Conservation (phyloP, 2,888 invertebrate genomes). For the Synanthedon tipuliformis region DNA sequence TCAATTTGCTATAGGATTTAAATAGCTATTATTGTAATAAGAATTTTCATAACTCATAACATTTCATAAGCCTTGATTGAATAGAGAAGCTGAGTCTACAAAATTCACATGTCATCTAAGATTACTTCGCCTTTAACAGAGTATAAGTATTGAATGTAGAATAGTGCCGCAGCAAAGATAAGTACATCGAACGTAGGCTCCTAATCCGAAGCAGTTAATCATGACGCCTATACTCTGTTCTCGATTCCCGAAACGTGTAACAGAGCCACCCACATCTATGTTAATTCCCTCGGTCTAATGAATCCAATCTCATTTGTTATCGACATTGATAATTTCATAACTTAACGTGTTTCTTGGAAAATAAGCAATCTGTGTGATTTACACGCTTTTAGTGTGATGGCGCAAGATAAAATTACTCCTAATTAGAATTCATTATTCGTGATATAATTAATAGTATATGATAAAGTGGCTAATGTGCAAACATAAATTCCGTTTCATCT, state of each 20-base stretch:
- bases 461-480: no score
- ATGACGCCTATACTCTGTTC: slow-evolving; percentile 11
- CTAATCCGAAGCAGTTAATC: slow-evolving; percentile 13
- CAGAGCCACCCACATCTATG: slow-evolving; percentile 37
- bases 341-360: slow-evolving; percentile 38
- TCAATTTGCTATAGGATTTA: not conserved
- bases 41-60: not conserved
- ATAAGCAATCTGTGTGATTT: slow-evolving; percentile 14
- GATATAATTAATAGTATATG: no score
- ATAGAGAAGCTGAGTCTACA: not conserved
- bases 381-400: not conserved
- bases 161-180: slow-evolving; percentile 1
- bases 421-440: no score
- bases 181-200: slow-evolving; percentile 1
- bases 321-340: slow-evolving; percentile 26
- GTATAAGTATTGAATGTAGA: not conserved
- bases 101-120: not conserved
- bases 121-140: not conserved
- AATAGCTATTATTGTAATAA: no score
- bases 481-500: no score
- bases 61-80: not conserved
- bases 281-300: slow-evolving; percentile 35
- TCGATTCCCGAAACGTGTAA: slow-evolving; percentile 3
- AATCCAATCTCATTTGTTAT: slow-evolving; percentile 46
- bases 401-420: no score